Evolutionary conservation across 2,888 invertebrate species (phyloP).

Genomic region (Peribatodes rhomboidaria): DNA sequence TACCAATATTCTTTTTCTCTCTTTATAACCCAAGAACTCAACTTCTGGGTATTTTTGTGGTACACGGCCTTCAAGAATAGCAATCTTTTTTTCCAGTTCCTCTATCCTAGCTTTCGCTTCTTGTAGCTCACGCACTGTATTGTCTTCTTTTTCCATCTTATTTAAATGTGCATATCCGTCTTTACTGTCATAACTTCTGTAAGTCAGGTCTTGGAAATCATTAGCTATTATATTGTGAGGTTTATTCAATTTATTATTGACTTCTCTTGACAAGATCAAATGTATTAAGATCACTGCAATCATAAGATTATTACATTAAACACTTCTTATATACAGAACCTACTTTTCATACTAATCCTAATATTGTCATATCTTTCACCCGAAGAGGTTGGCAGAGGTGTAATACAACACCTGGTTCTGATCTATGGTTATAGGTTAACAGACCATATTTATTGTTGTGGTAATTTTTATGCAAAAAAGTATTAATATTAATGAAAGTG

Average conservation of each 20-base stretch:
- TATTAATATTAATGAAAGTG: too few species aligned
- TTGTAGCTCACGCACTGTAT: conserved; percentile 81
- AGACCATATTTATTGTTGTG: too few species aligned
- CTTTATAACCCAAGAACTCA: conserved; percentile 95
- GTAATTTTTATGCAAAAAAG: too few species aligned
- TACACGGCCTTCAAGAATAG: conserved; percentile 89
- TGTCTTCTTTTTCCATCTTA: conserved; percentile 62
- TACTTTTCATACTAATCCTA: too few species aligned
- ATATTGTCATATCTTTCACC: too few species aligned
- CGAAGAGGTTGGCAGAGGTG: too few species aligned
- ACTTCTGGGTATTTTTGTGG: conserved; percentile 96
- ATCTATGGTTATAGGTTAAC: too few species aligned
- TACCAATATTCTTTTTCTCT: conserved; percentile 96
- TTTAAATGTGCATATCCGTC: conserved; percentile 53
- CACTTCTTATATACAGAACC: too few species aligned
- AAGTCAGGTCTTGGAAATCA: conserved; percentile 60
- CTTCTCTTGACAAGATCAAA: conserved; percentile 59
- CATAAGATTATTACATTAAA: not conserved
- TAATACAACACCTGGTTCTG: too few species aligned
- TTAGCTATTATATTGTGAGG: conserved; percentile 61
- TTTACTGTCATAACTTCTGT: conserved; percentile 65
- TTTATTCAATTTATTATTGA: conserved; percentile 42
- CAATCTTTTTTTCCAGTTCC: conserved; percentile 90
- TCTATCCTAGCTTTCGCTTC: conserved; percentile 89
- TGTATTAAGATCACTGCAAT: conserved; percentile 73